These are phyloP conservation scores for Apolygus lucorum DNA, from an alignment of 1,140 invertebrate genomes.

Conservation along the genomic window DNA sequence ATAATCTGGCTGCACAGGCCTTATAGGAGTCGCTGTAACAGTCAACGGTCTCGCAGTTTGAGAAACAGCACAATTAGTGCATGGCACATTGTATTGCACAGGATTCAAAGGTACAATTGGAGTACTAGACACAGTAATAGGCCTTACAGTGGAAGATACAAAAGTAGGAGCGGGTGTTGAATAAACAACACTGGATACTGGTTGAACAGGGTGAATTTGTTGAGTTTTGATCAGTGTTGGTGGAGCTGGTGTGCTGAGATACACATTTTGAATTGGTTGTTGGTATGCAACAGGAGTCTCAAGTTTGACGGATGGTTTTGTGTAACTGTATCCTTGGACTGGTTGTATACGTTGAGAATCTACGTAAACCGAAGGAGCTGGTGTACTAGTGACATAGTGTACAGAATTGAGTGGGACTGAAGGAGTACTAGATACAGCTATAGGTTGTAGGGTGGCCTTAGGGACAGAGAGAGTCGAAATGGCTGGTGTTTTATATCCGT, in stretches of 20 bases:
- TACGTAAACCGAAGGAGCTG: constrained; percentile 14
- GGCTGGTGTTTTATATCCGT: constrained; percentile 13
- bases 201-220: neutral
- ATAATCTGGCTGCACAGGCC: neutral
- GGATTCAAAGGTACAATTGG: constrained; percentile 28
- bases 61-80: neutral
- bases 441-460: neutral
- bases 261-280: neutral
- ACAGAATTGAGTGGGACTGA: constrained; percentile 29
- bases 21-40: constrained; percentile 18
- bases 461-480: constrained; percentile 7
- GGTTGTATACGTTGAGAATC: constrained; percentile 25
- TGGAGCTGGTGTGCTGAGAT: constrained; percentile 7
- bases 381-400: constrained; percentile 28
- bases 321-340: constrained; percentile 30
- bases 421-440: constrained; percentile 24
- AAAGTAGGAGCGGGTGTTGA: constrained; percentile 2
- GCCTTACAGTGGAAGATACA: constrained; percentile 4
- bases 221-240: neutral
- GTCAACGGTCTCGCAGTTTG: constrained; percentile 12
- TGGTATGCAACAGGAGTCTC: neutral
- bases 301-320: constrained; percentile 11
- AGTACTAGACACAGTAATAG: constrained; percentile 22
- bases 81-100: constrained; percentile 25
- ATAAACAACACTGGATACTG: neutral